Conservation (phyloP, 2,113 vertebrate species). For the Turdus rufiventris region DNA sequence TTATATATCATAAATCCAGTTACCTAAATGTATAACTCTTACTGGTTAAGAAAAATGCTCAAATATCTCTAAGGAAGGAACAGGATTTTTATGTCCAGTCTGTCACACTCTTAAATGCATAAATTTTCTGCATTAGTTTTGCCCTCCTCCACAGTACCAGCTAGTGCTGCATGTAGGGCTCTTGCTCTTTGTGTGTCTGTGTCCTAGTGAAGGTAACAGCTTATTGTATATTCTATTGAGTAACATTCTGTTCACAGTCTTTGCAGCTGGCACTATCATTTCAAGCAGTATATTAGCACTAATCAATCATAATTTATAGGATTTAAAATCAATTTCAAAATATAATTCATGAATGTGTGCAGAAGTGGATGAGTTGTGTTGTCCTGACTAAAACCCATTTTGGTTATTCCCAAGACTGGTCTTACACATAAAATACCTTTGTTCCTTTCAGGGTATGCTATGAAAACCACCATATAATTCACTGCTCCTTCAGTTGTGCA, state of each 20-base stretch:
- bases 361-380: background rate
- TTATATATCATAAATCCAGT: background rate
- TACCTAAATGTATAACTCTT: background rate
- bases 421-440: background rate
- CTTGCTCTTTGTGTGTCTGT: background rate
- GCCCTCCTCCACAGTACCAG: background rate
- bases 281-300: background rate
- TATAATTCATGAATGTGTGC: background rate
- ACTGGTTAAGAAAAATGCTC: background rate
- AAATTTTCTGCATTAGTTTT: background rate
- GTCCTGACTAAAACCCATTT: background rate
- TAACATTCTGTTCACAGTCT: background rate
- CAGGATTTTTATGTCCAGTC: background rate
- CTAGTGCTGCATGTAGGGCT: background rate
- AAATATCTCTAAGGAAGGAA: background rate
- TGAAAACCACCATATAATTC: background rate
- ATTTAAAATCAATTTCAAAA: constrained; percentile 31
- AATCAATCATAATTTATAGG: background rate
- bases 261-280: background rate
- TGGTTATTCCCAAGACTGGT: background rate
- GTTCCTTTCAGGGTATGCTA: background rate
- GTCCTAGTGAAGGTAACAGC: background rate
- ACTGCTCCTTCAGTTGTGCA: background rate
- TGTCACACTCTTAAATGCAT: background rate
- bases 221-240: background rate